Conservation (phyloP, 2,888 invertebrate species). For the Eulithis testata region DNA sequence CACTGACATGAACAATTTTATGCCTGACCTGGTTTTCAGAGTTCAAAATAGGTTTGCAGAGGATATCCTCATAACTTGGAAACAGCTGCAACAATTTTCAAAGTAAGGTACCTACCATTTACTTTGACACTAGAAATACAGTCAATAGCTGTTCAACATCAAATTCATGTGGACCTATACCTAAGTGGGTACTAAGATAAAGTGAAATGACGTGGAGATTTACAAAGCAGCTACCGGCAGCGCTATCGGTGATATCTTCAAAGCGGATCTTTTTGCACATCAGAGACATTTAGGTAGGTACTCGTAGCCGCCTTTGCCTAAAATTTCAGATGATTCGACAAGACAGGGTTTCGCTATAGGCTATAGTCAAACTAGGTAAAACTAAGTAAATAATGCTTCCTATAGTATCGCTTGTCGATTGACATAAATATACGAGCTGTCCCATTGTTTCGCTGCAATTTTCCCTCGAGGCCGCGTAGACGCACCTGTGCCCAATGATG, state of each 20-base stretch:
- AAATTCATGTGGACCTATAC: no score
- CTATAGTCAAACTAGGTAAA: background rate
- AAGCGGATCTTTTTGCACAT: conserved; percentile 39
- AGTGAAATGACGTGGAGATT: conserved; percentile 33
- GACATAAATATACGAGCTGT: conserved; percentile 15
- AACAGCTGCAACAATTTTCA: no score
- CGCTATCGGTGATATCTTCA: conserved; percentile 35
- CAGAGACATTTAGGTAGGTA: background rate
- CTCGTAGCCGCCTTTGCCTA: conserved; percentile 7
- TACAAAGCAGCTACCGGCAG: conserved; percentile 40
- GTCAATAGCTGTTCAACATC: no score
- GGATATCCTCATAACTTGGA: no score
- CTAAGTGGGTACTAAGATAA: conserved; percentile 10
- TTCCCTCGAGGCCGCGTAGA: conserved; percentile 45
- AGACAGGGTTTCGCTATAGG: background rate
- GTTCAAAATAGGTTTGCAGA: no score
- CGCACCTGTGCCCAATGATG: conserved; percentile 79
- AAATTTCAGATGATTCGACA: conserved; percentile 11
- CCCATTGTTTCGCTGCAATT: conserved; percentile 41
- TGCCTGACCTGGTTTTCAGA: no score
- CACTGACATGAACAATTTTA: no score
- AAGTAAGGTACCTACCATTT: no score
- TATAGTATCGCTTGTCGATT: conserved; percentile 25
- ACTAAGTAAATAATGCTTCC: background rate
- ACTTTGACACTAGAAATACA: no score